Base-by-base conservation (phyloP, 2,113 vertebrate genomes). In the Hystrix brachyura region DNA sequence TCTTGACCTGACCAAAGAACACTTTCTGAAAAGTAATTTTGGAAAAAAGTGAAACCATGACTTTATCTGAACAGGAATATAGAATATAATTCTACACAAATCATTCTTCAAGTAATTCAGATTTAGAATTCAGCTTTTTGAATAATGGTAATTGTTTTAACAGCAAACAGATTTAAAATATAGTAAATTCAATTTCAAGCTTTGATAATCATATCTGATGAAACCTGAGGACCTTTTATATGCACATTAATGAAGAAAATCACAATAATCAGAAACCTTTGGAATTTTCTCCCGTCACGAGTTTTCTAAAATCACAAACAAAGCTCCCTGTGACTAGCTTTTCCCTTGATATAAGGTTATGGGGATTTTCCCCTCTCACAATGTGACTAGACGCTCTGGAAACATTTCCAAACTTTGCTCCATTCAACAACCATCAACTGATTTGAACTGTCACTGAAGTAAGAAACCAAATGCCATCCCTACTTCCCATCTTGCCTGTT, bases 341-440 rank as follows among this genome's bases (percentile, higher is more conserved):
- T 92, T 48, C 10, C 27, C 12, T 74, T 57, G 17, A 79, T 27
- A n/a, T n/a, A 59, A 1, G 32, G 25, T 21, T 27, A 9, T 4
- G 17, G 12, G 2, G 19, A n/a, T 15, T 11, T 38, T 17, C 7
- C 2, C 13, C 48, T 72, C 12, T 53, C 8, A 5, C 25, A 1
- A 23, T 43, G 8, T 55, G 29, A 9, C 13, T 8, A 23, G 32
- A 21, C 62, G 38, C 8, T 7, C 32, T 64, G 23, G 43, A 51
- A 29, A n/a, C 17, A 7, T 76, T 82, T 27, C 0, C 51, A 80
- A 51, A 0, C 3, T 59, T 25, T 87, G 13, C 12, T 79, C 48
- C 25, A 32, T 46, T n/a, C 19, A 55, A 1, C 38, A 14, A 78
- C 3, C 14, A 23, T 32, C 62, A 60, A 0, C 21, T 72, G 59